A percentile compares a stretch with the other conserved stretches of the same genome.
Evolutionary conservation across 2,888 invertebrate genomes (phyloP).

Genomic region (Hylaea fasciaria): DNA sequence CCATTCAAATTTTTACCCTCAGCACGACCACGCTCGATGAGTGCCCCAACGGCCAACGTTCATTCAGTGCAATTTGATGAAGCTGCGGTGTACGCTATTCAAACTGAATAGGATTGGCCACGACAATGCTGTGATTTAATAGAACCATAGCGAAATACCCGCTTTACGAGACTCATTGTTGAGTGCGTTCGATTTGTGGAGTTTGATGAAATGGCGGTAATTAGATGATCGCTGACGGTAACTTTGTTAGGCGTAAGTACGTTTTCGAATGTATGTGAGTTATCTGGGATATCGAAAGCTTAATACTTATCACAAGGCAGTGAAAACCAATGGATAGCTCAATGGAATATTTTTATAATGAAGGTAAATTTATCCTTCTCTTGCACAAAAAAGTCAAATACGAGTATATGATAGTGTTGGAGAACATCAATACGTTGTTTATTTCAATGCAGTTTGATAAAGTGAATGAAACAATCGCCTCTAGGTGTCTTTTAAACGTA

Average conservation of each 20-base stretch:
- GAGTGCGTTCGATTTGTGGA: conserved; percentile 43
- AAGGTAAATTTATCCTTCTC: no score
- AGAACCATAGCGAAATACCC: conserved; percentile 69
- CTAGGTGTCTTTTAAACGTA: neutral
- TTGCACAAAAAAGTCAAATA: no score
- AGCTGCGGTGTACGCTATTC: conserved; percentile 75
- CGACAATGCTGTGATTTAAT: conserved; percentile 79
- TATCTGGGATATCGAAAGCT: no score
- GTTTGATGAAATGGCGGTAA: conserved; percentile 37
- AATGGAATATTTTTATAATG: no score
- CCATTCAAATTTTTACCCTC: conserved; percentile 84
- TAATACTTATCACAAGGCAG: no score
- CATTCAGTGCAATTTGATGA: conserved; percentile 83
- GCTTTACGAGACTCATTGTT: conserved; percentile 47
- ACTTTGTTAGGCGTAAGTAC: neutral
- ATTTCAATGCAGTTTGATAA: no score
- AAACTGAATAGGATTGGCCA: conserved; percentile 74
- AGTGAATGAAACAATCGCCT: no score
- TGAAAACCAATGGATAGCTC: no score
- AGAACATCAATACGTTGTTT: no score
- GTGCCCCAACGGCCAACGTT: conserved; percentile 80
- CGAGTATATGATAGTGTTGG: no score
- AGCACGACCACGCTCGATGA: conserved; percentile 71
- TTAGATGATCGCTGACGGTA: conserved; percentile 3
- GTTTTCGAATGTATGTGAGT: no score